Percentiles rank a stretch among this genome's conserved stretches.
These are phyloP conservation scores for Rhynchomys soricoides DNA, from an alignment of 2,113 vertebrate genomes.

Conservation along the genomic window DNA sequence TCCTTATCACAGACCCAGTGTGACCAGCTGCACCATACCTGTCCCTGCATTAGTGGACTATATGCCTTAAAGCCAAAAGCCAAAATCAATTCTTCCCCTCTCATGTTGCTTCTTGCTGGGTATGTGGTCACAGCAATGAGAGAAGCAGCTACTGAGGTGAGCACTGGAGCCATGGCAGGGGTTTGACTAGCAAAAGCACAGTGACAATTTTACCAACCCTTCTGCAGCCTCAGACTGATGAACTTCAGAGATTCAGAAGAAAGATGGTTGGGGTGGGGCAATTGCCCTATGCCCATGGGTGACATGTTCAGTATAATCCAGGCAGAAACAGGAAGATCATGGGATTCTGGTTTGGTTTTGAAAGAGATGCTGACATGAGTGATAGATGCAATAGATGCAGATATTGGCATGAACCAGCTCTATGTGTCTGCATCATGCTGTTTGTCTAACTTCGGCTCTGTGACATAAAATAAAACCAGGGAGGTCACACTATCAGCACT, in stretches of 20 bases:
- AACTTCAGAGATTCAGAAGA: neutral
- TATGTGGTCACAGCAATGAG: neutral
- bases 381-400: neutral
- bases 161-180: neutral
- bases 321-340: neutral
- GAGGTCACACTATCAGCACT: no score
- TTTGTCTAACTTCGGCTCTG: neutral
- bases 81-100: neutral
- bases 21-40: no score
- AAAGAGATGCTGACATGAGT: neutral
- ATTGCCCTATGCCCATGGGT: neutral
- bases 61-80: neutral
- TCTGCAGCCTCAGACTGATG: neutral
- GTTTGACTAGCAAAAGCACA: neutral
- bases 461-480: neutral
- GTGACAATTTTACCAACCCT: neutral
- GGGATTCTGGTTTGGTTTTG: neutral
- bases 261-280: neutral
- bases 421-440: neutral
- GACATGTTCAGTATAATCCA: neutral
- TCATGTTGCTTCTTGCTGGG: neutral
- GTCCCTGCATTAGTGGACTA: neutral
- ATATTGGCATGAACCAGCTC: neutral
- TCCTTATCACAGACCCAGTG: neutral
- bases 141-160: neutral